Base-by-base conservation (phyloP, 2,888 invertebrate genomes). In the Ochropleura plecta region DNA sequence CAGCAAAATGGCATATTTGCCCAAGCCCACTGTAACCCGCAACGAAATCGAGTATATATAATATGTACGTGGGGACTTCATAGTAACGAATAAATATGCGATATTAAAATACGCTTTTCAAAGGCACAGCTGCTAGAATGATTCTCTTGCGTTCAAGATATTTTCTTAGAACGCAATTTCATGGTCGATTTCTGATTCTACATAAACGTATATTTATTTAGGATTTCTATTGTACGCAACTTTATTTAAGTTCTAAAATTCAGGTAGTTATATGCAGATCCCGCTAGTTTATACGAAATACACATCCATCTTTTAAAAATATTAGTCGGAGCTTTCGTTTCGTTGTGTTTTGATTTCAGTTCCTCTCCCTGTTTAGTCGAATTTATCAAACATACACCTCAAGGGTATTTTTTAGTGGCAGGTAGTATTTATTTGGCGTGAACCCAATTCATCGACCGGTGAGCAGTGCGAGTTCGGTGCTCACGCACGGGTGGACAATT, bases 371-470 rank as follows among this genome's bases (percentile, higher is more conserved):
- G 65, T 55, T 55, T n/a, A 65, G 12, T 79, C 20, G 20, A 80
- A 46, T 66, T 73, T 62, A 66, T 40, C 40, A 51, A 51, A 62
- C 30, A 55, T 49, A 66, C 49, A 20, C 18, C 16, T 66, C 60
- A 49, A 46, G 42, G 5, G 55, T 40, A 79, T 73, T 55, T 48
- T 51, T 72, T 62, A n/a, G 44, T 20, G 55, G 55, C 69, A 75
- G 53, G 51, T 66, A 59, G 53, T 48, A 57, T 70, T 59, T 74
- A 60, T 62, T 76, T 67, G 66, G 66, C 82, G 46, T 53, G 57
- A 70, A 79, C 62, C 76, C 70, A 79, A 76, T 70, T 65, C 55
- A 18, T 62, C 42, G 70, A 42, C 42, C 42, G 8, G 49, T 62
- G 55, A 65, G 48, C 48, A 14, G 53, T 65, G 59, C 59, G 48